Percentiles rank a stretch among this genome's conserved stretches.
These are phyloP conservation scores for Lasioglossum leucozonium DNA, from an alignment of 2,888 invertebrate genomes.

Conservation along the genomic window DNA sequence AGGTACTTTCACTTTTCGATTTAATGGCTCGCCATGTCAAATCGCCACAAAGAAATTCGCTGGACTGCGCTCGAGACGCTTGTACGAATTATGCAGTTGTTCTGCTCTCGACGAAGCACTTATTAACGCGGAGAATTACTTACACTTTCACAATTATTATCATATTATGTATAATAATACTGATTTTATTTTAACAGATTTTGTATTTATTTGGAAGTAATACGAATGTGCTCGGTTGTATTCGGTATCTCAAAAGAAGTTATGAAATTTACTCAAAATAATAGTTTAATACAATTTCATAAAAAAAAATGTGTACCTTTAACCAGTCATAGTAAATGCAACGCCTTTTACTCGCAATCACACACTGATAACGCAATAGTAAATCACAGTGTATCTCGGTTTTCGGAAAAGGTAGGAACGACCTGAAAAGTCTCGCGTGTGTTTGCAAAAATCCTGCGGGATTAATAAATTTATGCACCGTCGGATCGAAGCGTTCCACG, in stretches of 20 bases:
- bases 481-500: conserved; percentile 38
- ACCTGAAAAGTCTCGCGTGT: not conserved
- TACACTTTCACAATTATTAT: not conserved
- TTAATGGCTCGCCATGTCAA: conserved; percentile 12
- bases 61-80: not conserved
- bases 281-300: no score
- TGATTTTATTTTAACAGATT: no score
- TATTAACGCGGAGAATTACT: not conserved
- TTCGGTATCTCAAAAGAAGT: not conserved
- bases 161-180: not conserved
- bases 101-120: not conserved
- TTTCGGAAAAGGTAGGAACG: not conserved
- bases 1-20: conserved; percentile 27
- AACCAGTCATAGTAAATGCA: no score
- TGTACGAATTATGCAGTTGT: conserved; percentile 7
- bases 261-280: no score
- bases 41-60: not conserved
- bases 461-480: conserved; percentile 39
- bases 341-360: no score
- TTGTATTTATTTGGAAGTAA: no score
- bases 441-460: not conserved
- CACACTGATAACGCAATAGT: not conserved
- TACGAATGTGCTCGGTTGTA: no score
- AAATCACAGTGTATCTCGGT: not conserved
- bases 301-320: no score